Conservation (phyloP, 2,113 vertebrate species). For the Emydocephalus ijimae region DNA sequence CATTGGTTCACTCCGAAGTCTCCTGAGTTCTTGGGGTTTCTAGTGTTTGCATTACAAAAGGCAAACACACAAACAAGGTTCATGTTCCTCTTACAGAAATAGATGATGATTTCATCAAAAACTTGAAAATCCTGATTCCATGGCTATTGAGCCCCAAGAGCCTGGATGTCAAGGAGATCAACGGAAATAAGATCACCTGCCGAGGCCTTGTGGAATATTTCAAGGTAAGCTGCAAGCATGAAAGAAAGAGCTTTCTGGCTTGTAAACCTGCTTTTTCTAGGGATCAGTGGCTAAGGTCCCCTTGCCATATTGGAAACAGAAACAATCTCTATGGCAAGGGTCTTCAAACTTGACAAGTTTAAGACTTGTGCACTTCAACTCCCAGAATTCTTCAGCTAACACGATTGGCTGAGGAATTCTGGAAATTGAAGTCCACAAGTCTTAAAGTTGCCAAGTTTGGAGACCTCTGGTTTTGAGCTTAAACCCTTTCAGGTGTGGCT, state of each 20-base stretch:
- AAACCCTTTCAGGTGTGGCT: neutral
- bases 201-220: slow-evolving; percentile 96
- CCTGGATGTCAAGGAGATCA: slow-evolving; percentile 97
- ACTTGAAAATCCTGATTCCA: slow-evolving; percentile 93
- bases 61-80: neutral
- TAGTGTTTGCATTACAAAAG: neutral
- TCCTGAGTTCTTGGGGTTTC: neutral
- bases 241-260: too few species aligned
- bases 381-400: too few species aligned
- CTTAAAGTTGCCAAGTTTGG: too few species aligned
- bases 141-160: slow-evolving; percentile 89
- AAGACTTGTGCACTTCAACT: too few species aligned
- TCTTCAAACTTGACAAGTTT: too few species aligned
- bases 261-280: neutral
- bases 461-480: neutral
- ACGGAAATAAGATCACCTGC: slow-evolving; percentile 95
- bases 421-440: too few species aligned
- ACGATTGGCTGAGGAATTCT: too few species aligned
- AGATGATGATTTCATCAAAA: slow-evolving; percentile 90
- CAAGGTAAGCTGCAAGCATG: slow-evolving; percentile 74
- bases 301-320: neutral
- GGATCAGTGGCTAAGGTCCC: too few species aligned
- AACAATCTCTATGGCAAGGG: neutral
- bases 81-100: slow-evolving; percentile 77
- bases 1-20: neutral